Base-by-base conservation (phyloP, 2,888 invertebrate genomes). In the Cheilosia vulpina region DNA sequence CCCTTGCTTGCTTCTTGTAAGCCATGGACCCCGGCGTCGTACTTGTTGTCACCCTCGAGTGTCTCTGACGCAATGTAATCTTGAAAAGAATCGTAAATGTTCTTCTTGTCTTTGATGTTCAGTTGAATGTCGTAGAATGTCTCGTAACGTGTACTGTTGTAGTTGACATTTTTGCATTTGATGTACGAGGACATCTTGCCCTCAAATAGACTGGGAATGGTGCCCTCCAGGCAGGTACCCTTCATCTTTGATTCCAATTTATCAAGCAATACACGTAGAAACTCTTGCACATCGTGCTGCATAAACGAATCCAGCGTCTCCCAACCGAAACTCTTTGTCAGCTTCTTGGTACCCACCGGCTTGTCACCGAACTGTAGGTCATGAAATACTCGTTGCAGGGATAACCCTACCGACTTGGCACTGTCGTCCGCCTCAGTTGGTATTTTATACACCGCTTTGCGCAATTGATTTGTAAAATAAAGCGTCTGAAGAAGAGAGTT, bases 161-260 rank as follows among this genome's bases (percentile, higher is more conserved):
- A 99, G 90, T 98, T 96, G 50, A 99, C 98, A 93, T 99, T 97
- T 93, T 98, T 99, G 93, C 99, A 99, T 90, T 98, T 96, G 88
- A 99, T 98, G 92, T 98, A 99, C 0, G 99, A 99, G 27, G 98
- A 96, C 98, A 99, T 99, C 94, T 99, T 98, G 62, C 99, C 99
- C 92, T 99, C 98, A 92, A 99, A 99, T 77, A 99, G 93, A 88
- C 97, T 96, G 34, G 99, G 99, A 88, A 99, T 99, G 9, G 98
- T 98, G 87, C 98, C 99, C 92, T 99, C 99, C 1, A 99, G 98
- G 91, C 97, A 97, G 0, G 99, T 99, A 53, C 98, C 98, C 92
- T 99, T 99, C 99, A 99, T 99, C 93, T 99, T 99, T 90, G 97
- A 98, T 92, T 99, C 99, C 91, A 99, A 93, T 92, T 99, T 99